phyloP scores from a whole-genome alignment of 2,888 invertebrate genomes.

The Caenorhabditis sinica region DNA sequence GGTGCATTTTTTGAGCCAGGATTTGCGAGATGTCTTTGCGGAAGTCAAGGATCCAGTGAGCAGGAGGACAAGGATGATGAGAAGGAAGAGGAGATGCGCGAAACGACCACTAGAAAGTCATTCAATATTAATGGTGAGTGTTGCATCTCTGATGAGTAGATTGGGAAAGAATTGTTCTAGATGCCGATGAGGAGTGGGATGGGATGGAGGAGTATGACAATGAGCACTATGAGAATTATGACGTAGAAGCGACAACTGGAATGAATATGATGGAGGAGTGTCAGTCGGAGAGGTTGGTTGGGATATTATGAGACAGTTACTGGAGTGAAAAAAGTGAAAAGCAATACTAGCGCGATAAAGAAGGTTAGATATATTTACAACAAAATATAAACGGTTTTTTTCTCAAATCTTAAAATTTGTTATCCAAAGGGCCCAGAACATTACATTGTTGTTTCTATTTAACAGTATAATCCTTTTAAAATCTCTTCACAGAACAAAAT shows the following conservation, averaged over 20 bases:
- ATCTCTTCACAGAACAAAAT: slow-evolving; percentile 76
- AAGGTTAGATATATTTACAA: too few species aligned
- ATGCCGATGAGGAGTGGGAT: slow-evolving; percentile 66
- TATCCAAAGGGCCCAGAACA: too few species aligned
- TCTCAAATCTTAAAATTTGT: too few species aligned
- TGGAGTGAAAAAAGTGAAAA: too few species aligned
- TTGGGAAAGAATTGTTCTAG: slow-evolving; percentile 48
- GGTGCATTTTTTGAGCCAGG: slow-evolving; percentile 77
- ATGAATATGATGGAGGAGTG: slow-evolving; percentile 67
- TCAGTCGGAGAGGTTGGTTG: slow-evolving; percentile 52
- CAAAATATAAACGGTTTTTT: too few species aligned
- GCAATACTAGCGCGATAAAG: too few species aligned
- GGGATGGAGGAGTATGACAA: slow-evolving; percentile 63
- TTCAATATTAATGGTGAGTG: slow-evolving; percentile 64
- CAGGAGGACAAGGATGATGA: slow-evolving; percentile 61
- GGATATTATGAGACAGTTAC: neutral
- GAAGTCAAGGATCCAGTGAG: slow-evolving; percentile 64
- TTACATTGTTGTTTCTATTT: too few species aligned
- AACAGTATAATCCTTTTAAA: too few species aligned
- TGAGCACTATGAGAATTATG: slow-evolving; percentile 62
- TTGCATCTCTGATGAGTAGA: slow-evolving; percentile 53
- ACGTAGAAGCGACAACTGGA: slow-evolving; percentile 53
- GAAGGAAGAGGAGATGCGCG: slow-evolving; percentile 40
- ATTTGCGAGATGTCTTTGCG: slow-evolving; percentile 72
- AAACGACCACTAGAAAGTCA: slow-evolving; percentile 63